phyloP scores from a whole-genome alignment of 2,113 vertebrate species.

The Eulemur macaco region DNA sequence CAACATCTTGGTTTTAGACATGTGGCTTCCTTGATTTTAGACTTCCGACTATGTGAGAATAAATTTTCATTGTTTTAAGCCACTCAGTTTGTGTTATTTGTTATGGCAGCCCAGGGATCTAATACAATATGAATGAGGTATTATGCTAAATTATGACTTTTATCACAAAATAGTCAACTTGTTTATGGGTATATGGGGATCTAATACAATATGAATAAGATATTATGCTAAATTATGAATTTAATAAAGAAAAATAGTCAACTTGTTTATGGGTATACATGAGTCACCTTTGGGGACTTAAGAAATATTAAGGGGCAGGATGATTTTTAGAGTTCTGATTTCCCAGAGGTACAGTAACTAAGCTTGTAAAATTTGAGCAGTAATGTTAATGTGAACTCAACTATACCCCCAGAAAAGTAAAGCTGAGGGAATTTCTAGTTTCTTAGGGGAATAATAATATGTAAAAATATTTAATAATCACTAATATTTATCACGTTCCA shows the following conservation, averaged over 20 bases:
- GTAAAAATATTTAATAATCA: conserved; percentile 1
- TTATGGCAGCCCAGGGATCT: background rate
- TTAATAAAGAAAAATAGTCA: background rate
- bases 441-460: background rate
- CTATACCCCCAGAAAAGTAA: background rate
- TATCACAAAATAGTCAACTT: background rate
- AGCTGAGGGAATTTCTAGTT: conserved; percentile 3
- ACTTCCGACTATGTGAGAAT: background rate
- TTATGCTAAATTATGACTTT: background rate
- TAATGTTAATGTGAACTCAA: background rate
- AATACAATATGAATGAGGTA: background rate
- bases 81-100: background rate
- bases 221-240: background rate
- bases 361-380: background rate
- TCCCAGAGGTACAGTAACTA: background rate
- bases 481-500: background rate
- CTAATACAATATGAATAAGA: background rate
- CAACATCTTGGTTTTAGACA: background rate
- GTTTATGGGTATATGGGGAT: background rate
- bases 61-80: background rate
- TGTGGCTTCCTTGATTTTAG: background rate
- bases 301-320: background rate
- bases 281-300: background rate
- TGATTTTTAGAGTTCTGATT: background rate
- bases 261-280: background rate